Evolutionary conservation across 2,113 vertebrate species (phyloP), one percentile per base, ranked within the genome.

Genomic region (Nanorana parkeri): DNA sequence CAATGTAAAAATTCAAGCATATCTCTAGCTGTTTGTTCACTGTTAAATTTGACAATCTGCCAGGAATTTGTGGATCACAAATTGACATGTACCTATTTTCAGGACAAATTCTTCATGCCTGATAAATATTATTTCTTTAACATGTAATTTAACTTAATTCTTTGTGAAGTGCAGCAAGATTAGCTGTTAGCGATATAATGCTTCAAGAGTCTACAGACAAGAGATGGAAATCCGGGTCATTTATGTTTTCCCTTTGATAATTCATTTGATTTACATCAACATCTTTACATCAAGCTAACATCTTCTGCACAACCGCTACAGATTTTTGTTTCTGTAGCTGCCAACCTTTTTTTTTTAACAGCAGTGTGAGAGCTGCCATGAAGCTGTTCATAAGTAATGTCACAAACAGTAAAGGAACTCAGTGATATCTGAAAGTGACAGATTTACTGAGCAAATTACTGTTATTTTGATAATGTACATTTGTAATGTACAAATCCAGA

Each of bases 191-290:
- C 86, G 89, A 77, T 83, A 84, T 80, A 85, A 84, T 36, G 64
- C 84, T 87, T 65, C 80, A 78, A 76, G 3, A 85, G 84, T 87
- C 85, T 72, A 65, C 82, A 81, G 79, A 86, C 80, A 88, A 86
- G 87, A 92, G 90, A 88, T 86, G 85, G 86, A 84, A 88, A 87
- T 77, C 84, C 85, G 41, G 84, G 88, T 91, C 85, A 88, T 86
- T 88, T 86, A 83, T 84, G 58, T 87, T 86, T 86, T 84, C 85
- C 55, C 68, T 54, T 51, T 90, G 85, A 90, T 84, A 86, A 92
- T 92, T 91, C 87, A 89, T 54, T 47, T 92, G 89, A 92, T 93
- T 93, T 90, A 91, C 86, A 84, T 89, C 78, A 83, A 80, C 78
- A 13, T 63, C 82, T 85, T 90, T 87, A 87, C 63, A 69, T 68